Percentiles rank a stretch among this genome's conserved stretches.
Conservation (phyloP, 2,113 vertebrate genomes). For the Romanogobio albipinnatus region DNA sequence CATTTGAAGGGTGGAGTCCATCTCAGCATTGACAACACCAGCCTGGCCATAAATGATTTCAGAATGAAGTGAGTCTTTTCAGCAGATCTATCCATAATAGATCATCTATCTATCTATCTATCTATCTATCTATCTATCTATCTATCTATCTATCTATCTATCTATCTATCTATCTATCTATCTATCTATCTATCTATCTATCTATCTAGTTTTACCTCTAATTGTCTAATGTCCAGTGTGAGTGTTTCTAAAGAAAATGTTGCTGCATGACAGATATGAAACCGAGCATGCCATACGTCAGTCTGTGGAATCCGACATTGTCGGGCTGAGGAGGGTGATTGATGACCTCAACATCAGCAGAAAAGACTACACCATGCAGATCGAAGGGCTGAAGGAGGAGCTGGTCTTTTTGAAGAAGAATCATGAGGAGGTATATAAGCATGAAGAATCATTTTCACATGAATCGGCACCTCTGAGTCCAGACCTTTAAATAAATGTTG, state of each 20-base stretch:
- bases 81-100: no score
- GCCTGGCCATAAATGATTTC: slow-evolving; percentile 80
- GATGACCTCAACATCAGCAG: slow-evolving; percentile 70
- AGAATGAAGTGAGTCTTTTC: slow-evolving; percentile 69
- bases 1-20: slow-evolving; percentile 65
- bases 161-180: no score
- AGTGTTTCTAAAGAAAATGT: neutral
- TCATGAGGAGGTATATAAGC: slow-evolving; percentile 51
- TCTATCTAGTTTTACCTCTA: neutral
- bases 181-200: no score
- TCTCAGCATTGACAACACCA: slow-evolving; percentile 78
- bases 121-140: no score
- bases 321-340: slow-evolving; percentile 72
- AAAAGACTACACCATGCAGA: slow-evolving; percentile 67
- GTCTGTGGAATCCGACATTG: slow-evolving; percentile 83
- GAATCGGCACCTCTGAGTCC: no score
- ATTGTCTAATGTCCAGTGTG: neutral
- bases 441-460: no score
- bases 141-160: no score
- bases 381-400: slow-evolving; percentile 62
- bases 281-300: slow-evolving; percentile 78
- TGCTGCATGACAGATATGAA: slow-evolving; percentile 75
- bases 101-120: no score
- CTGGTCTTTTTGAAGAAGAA: slow-evolving; percentile 55
- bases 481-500: no score